Evolutionary conservation across 2,888 invertebrate species (phyloP), one percentile per base, ranked within the genome.

Genomic region (Phorcus lineatus): DNA sequence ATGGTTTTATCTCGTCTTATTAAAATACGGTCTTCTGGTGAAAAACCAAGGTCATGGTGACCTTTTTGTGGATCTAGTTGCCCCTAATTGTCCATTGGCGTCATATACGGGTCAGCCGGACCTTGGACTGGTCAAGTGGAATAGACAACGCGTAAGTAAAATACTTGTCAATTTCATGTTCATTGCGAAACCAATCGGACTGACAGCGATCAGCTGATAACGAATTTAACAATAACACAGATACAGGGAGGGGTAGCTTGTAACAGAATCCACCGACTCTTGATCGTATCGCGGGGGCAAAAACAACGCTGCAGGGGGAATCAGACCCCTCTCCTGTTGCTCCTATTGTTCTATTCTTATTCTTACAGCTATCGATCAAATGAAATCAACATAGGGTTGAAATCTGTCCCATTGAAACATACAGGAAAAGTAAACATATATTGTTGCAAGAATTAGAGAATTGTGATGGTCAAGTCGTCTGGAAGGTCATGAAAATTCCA

Each of bases 161-260:
- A 36, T 36, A 40, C 70, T 70, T 19, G 40, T 70, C 70, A 70
- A 70, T 70, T 70, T 36, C 70, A 31, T 31, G 36, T 19, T 0
- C 70, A 16, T 19, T 31, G 40, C 36, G 70, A 70, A 70, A 36
- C 40, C 36, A 70, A 70, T 70, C 70, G 40, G 28, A 19, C 28
- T 70, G 70, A 70, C 70, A 70, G 28, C 70, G 70, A 70, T 70
- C 70, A 40, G 36, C 40, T 70, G 70, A 70, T 70, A 70, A 36
- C 62, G 70, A 31, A 40, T 17, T n/a, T 19, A 70, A 36, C 31
- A 70, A 70, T 36, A n/a, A 31, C n/a, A 16, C 28, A n/a, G 47
- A 47, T 47, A 47, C 47, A 47, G 13, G 47, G 6, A 47, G 47
- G 36, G 47, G 47, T 47, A 13, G 9, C 11, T 13, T 47, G 47